phyloP scores from a whole-genome alignment of 2,797 vertebrate species.

The Balearica regulorum region DNA sequence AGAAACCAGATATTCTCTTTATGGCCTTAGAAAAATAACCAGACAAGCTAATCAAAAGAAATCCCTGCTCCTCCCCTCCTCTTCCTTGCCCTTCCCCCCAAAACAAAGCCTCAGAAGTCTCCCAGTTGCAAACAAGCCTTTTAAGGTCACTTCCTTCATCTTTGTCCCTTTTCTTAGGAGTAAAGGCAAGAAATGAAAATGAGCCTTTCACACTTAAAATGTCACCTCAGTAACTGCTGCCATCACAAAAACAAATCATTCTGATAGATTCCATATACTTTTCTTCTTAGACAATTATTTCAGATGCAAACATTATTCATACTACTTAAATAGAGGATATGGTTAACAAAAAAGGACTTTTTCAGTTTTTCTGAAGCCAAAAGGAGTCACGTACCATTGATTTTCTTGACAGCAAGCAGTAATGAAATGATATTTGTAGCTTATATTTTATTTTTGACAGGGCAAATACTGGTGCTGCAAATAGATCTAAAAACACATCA shows the following conservation, averaged over 20 bases:
- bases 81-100: neutral
- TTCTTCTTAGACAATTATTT: neutral
- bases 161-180: neutral
- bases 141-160: neutral
- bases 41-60: neutral
- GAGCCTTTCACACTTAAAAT: neutral
- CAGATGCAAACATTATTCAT: neutral
- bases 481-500: slow-evolving; percentile 11
- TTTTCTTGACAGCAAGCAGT: neutral
- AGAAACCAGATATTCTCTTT: neutral
- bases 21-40: neutral
- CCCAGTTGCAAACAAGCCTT: neutral
- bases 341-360: neutral
- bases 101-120: neutral
- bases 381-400: neutral
- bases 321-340: neutral
- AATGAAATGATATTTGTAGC: neutral
- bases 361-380: neutral
- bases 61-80: neutral
- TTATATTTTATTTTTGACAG: slow-evolving; percentile 22
- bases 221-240: neutral
- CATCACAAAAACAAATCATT: neutral
- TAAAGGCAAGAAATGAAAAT: neutral
- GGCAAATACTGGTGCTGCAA: neutral
- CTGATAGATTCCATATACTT: neutral